Evolutionary conservation across 2,113 vertebrate species (phyloP), one percentile per base, ranked within the genome.

Genomic region (Dasyornis broadbenti): DNA sequence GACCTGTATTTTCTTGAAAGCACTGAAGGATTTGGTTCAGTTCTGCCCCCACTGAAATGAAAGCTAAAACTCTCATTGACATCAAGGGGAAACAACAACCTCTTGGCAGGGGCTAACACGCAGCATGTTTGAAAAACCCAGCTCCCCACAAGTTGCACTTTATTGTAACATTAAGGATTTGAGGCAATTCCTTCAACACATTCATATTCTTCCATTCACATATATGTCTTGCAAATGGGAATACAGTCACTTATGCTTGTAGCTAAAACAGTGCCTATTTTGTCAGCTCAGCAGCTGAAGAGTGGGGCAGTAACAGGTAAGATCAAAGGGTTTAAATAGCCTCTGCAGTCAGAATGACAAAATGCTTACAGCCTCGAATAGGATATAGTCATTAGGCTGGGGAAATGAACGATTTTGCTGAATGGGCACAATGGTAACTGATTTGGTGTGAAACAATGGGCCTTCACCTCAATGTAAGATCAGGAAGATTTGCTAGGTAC

Each of bases 331-430:
- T 86, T 96, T 75, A 82, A 90, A 88, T 96, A 94, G 95, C 95
- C 94, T 97, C 92, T 66, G 59, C 7, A 90, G 96, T 97, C 97
- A 97, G 85, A 94, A 95, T 94, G 97, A 98, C 97, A 98, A 98
- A 97, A 97, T 96, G 97, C 96, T 97, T 95, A 95, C 82, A 92
- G 95, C 94, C 96, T 96, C 86, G n/a, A 96, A 97, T 96, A 98
- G 96, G 97, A 98, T 97, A 97, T 95, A 97, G 96, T 97, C 97
- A 97, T 98, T 96, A 97, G 95, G 93, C 94, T 94, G 92, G 98
- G 98, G 98, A 98, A 98, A 98, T 97, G 95, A 97, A 95, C 53
- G 79, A 97, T 97, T 97, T 96, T 95, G 96, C 97, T 97, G 97
- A 97, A 97, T 94, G 90, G 96, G 95, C 97, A 97, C 97, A 97